Evolutionary conservation across 1,140 invertebrate species (phyloP), one percentile per base, ranked within the genome.

Genomic region (Drusus annulatus): DNA sequence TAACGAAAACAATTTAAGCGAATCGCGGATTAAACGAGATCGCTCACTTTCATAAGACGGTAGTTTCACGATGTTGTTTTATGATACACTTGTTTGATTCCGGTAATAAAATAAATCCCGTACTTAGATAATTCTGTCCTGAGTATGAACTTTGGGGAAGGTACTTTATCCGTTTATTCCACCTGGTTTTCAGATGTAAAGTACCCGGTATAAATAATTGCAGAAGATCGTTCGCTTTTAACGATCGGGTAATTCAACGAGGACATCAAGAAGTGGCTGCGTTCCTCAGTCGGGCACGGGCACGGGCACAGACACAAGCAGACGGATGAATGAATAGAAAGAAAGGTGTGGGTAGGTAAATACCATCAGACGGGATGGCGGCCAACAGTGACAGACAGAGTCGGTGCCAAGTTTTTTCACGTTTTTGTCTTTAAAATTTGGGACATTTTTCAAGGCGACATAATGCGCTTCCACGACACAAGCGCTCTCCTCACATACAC

Each of bases 291-390:
- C 10, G 10, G 36, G 36, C 36, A 13, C 36, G 7, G 36, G 8
- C 36, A 45, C 36, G 13, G 10, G 10, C 7, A 45, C 36, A 45
- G 36, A 45, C 36, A 45, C 1, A 45, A 45, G 36, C 36, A 45
- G 19, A 56, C 54, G 25, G 58, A 60, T 60, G 58, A 60, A 60
- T 60, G 58, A 25, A 60, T 15, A 21, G 19, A 15, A 15, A 60
- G 21, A 21, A 19, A 17, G 58, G 31, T 16, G 28, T 16, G 63
- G 63, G 63, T 25, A 36, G 63, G 28, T 68, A 36, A 68, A 68
- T 68, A 23, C 68, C 68, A 8, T 54, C 68, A 75, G 71, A 75
- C 71, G 71, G 71, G 69, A 56, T 58, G 71, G 71, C 71, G 71
- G 71, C 71, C 71, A 75, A 75, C 7, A 58, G 45, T 71, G 71